Evolutionary conservation across 2,888 invertebrate genomes (phyloP).

Genomic region (Dinocampus coccinellae): DNA sequence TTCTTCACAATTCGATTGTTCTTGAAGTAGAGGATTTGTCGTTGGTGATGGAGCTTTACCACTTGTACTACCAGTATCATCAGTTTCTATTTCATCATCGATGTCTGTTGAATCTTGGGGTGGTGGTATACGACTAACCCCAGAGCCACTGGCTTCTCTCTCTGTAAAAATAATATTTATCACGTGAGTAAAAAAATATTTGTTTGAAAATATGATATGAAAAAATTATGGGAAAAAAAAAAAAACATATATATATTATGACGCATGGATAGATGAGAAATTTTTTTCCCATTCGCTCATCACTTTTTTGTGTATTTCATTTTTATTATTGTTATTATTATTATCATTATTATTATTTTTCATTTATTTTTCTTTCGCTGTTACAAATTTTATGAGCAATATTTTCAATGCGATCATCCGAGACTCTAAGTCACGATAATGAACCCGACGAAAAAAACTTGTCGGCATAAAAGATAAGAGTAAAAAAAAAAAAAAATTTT

Average conservation of each 20-base stretch:
- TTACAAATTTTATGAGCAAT: conserved; percentile 46
- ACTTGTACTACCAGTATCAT: conserved; percentile 66
- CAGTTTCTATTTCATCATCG: conserved; percentile 66
- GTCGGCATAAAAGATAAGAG: conserved; percentile 39
- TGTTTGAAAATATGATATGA: too few relatives aligned
- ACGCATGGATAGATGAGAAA: not conserved
- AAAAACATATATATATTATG: too few relatives aligned
- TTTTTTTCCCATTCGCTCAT: not conserved
- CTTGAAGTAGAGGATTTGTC: conserved; percentile 73
- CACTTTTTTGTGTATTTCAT: not conserved
- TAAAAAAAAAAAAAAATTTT: conserved; percentile 23
- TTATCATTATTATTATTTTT: not conserved
- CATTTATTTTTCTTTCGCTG: conserved; percentile 17
- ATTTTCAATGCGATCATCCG: conserved; percentile 41
- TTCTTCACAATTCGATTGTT: conserved; percentile 85
- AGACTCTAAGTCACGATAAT: conserved; percentile 42
- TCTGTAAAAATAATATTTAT: conserved; percentile 58
- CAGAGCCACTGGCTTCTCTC: conserved; percentile 66
- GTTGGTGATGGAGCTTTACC: conserved; percentile 68
- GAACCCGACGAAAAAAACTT: conserved; percentile 39
- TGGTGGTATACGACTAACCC: conserved; percentile 54
- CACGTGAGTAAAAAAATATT: too few relatives aligned
- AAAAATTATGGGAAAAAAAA: too few relatives aligned
- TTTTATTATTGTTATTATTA: not conserved
- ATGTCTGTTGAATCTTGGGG: conserved; percentile 59